Base-by-base conservation (phyloP, 2,797 vertebrate genomes). In the Diglossa cyanea region DNA sequence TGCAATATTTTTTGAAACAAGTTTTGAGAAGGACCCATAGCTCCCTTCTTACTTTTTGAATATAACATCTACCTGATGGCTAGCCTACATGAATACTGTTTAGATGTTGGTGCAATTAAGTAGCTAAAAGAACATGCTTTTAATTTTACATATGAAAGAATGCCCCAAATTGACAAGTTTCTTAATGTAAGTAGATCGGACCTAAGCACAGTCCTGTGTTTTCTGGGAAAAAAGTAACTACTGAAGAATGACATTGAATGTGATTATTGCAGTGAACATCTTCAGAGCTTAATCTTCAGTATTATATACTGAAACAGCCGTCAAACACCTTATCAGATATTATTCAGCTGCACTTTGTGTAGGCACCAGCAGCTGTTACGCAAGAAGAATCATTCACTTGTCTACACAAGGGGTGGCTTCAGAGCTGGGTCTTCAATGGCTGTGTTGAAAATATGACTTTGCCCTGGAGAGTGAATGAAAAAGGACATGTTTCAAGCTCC, bases 91-190 rank as follows among this genome's bases (percentile, higher is more conserved):
- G 11, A 30, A 17, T 40, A 30, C 35, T 35, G 35, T 28, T 76
- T 37, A 39, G 23, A 17, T 51, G 12, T n/a, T n/a, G 15, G 16
- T 66, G 12, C 11, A 51, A 13, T 73, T 55, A 55, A 76, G 15
- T 54, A 57, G 37, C 8, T 60, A 33, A 72, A 72, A 66, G 25
- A 77, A 65, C 5, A 9, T 26, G 5, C 6, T 92, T 54, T 16
- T 40, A 51, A 53, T 4, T 45, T 54, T 63, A 4, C 0, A 0
- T 58, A 6, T 7, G 4, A 26, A 79, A 76, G 40, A 53, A 37
- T 14, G 10, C 6, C 13, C 11, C 17, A 37, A 55, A 62, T 8
- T 3, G 20, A 5, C 2, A 53, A 9, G 1, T 35, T 86, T 9
- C 15, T 80, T 60, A 45, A 55, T 54, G 17, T 31, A 81, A 42